These are phyloP conservation scores for Petaurus breviceps DNA, from an alignment of 2,113 vertebrate species.

Conservation along the genomic window DNA sequence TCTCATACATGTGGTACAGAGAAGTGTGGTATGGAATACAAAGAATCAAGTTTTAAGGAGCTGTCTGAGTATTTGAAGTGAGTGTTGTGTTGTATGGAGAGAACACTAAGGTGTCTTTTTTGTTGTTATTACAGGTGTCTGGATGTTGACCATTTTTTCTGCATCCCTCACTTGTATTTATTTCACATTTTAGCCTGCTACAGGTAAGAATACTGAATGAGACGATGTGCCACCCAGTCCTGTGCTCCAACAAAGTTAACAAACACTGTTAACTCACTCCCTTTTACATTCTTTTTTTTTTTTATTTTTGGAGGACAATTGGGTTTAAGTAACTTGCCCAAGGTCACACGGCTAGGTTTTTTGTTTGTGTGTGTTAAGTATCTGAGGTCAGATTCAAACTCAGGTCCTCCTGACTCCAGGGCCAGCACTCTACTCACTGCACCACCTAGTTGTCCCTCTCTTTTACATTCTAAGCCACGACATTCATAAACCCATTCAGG, in stretches of 20 bases:
- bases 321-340: too few species aligned
- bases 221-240: neutral
- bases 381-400: too few species aligned
- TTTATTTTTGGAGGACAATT: too few species aligned
- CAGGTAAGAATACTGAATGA: constrained; percentile 82
- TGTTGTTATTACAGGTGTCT: constrained; percentile 82
- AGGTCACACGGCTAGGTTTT: too few species aligned
- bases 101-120: neutral
- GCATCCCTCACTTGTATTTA: constrained; percentile 87
- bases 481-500: neutral
- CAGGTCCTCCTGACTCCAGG: too few species aligned
- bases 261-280: neutral
- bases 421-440: too few species aligned
- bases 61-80: neutral
- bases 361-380: too few species aligned
- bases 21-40: neutral
- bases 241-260: neutral
- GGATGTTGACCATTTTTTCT: constrained; percentile 87
- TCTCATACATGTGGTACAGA: neutral
- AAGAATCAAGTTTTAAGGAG: neutral
- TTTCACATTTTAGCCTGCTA: constrained; percentile 92
- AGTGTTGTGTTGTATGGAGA: neutral
- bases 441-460: too few species aligned
- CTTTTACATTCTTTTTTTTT: too few species aligned
- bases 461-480: neutral